These are phyloP conservation scores for Caenorhabditis sp. DNA, from an alignment of 2,888 invertebrate species.

Conservation along the genomic window DNA sequence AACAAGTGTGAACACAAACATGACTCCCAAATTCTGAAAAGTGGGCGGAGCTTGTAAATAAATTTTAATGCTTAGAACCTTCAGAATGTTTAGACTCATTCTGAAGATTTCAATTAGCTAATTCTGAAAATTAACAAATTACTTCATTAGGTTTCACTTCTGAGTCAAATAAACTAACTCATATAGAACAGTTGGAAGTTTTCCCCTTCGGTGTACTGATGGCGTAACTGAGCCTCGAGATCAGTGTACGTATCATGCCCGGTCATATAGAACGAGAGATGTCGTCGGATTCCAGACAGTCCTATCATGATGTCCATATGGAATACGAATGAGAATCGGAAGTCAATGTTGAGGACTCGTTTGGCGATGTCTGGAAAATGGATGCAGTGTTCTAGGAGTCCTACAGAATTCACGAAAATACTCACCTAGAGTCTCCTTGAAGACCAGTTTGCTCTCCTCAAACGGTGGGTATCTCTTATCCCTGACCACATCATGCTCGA, in stretches of 20 bases:
- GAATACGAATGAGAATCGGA: slow-evolving; percentile 9
- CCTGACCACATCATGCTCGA: background rate
- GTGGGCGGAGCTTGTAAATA: too few species aligned
- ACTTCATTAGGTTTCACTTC: too few species aligned
- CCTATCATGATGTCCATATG: background rate
- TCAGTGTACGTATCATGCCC: background rate
- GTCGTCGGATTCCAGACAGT: background rate
- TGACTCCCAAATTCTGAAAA: too few species aligned
- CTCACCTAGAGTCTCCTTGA: background rate
- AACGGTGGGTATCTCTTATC: background rate
- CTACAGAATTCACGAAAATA: background rate
- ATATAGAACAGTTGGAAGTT: slow-evolving; percentile 20
- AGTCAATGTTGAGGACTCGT: background rate
- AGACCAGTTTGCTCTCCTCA: background rate
- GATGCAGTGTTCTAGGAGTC: too few species aligned
- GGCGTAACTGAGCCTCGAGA: background rate
- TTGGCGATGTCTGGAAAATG: slow-evolving; percentile 10
- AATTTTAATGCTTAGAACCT: too few species aligned
- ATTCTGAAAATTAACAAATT: too few species aligned
- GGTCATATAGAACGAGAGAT: background rate
- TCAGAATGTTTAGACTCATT: too few species aligned
- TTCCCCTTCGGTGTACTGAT: background rate
- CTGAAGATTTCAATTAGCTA: too few species aligned
- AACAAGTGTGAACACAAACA: too few species aligned
- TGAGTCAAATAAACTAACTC: slow-evolving; percentile 1